phyloP scores from a whole-genome alignment of 2,888 invertebrate species.

The Dastarcus helophoroides region DNA sequence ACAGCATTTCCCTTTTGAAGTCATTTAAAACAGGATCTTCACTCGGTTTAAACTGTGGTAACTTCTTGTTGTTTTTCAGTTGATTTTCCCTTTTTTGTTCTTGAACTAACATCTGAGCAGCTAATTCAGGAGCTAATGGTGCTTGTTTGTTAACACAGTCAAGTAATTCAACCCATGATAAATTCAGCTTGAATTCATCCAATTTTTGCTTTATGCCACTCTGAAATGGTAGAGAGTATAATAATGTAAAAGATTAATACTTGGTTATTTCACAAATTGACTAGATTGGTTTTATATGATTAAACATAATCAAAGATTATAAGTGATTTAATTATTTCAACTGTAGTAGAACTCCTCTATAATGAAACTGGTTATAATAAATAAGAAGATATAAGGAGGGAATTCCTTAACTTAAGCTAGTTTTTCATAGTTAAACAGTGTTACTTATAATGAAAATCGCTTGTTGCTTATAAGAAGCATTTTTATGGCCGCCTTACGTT shows the following conservation, averaged over 20 bases:
- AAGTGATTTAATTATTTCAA: no score
- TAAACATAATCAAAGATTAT: no score
- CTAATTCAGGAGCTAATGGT: conserved; percentile 75
- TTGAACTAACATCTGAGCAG: conserved; percentile 63
- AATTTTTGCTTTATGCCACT: conserved; percentile 57
- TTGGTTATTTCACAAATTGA: no score
- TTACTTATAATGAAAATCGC: no score
- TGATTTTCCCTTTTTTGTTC: conserved; percentile 55
- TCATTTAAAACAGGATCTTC: conserved; percentile 81
- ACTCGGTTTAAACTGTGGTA: conserved; percentile 48
- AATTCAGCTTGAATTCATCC: conserved; percentile 54
- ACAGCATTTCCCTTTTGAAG: conserved; percentile 80
- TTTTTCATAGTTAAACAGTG: no score
- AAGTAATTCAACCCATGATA: conserved; percentile 79
- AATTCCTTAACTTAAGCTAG: no score
- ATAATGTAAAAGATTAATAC: no score
- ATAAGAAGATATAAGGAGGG: background rate
- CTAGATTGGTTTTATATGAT: no score
- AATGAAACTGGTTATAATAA: no score
- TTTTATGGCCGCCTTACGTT: no score
- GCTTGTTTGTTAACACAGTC: conserved; percentile 69
- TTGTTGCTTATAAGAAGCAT: no score
- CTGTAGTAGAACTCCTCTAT: no score
- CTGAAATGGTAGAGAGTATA: conserved; percentile 26
- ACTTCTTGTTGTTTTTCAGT: conserved; percentile 58